These are phyloP conservation scores for Pemphigus obesinymphae DNA, from an alignment of 1,140 invertebrate species.

Conservation along the genomic window DNA sequence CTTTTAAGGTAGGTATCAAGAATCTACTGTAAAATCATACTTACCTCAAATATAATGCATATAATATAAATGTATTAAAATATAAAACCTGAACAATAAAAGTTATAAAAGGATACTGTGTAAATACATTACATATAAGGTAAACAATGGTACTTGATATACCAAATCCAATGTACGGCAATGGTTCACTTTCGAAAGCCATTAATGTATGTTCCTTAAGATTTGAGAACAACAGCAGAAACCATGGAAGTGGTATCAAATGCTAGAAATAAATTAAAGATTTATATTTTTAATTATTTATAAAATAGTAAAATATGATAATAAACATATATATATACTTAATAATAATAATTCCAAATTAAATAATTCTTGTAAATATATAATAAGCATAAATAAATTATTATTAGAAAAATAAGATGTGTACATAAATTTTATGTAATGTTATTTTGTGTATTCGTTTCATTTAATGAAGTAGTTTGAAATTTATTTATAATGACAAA, in stretches of 20 bases:
- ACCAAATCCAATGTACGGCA: conserved; percentile 53
- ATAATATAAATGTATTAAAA: background rate
- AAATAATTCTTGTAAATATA: too few species aligned
- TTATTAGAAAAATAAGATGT: too few species aligned
- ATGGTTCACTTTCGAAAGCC: conserved; percentile 57
- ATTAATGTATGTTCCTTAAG: conserved; percentile 67
- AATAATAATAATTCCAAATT: too few species aligned
- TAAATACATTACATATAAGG: conserved; percentile 79
- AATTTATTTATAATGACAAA: too few species aligned
- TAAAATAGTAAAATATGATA: too few species aligned
- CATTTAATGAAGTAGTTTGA: too few species aligned
- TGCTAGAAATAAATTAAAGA: conserved; percentile 58
- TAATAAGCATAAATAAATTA: too few species aligned
- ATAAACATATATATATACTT: too few species aligned
- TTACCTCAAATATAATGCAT: background rate
- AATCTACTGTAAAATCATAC: background rate
- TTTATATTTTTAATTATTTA: background rate
- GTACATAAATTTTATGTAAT: too few species aligned
- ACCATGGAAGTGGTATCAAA: conserved; percentile 80
- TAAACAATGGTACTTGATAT: conserved; percentile 75
- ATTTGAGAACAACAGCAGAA: conserved; percentile 69
- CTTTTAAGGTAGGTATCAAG: too few species aligned
- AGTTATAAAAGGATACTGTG: conserved; percentile 69
- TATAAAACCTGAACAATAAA: conserved; percentile 7
- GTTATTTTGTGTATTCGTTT: too few species aligned